Evolutionary conservation across 2,797 vertebrate genomes (phyloP).

Genomic region (Brachymystax lenok): DNA sequence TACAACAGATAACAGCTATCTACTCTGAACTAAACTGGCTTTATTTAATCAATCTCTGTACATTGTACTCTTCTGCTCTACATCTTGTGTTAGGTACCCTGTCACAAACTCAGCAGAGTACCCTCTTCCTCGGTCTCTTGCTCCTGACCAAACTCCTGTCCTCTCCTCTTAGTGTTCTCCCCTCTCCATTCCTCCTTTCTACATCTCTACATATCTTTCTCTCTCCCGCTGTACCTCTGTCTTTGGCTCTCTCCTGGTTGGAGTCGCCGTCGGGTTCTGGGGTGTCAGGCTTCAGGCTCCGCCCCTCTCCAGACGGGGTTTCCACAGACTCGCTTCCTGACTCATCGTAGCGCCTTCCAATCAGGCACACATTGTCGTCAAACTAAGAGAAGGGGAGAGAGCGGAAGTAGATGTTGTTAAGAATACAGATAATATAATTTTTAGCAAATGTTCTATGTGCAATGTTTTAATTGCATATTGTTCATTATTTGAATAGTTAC

Average conservation of each 20-base stretch:
- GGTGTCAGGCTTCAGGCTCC: conserved; percentile 90
- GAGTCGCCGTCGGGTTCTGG: conserved; percentile 96
- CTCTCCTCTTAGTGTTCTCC: neutral
- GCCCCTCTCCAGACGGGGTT: conserved; percentile 82
- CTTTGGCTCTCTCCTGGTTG: conserved; percentile 92
- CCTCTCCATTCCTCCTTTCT: neutral
- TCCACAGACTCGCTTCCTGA: conserved; percentile 84
- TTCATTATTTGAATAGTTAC: conserved; percentile 38
- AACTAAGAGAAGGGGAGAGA: conserved; percentile 72
- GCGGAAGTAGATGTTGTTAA: neutral
- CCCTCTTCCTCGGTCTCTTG: neutral
- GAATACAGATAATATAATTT: neutral
- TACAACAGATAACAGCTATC: no score
- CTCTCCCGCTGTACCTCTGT: conserved; percentile 71
- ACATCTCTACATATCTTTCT: neutral
- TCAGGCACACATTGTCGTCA: conserved; percentile 91
- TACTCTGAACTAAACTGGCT: neutral
- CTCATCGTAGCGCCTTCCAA: conserved; percentile 85
- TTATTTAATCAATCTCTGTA: neutral
- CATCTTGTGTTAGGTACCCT: neutral
- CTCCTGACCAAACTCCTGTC: no score
- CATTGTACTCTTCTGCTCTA: neutral
- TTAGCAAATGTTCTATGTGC: neutral
- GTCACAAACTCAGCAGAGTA: neutral
- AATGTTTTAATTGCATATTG: neutral